Base-by-base conservation (phyloP, 2,797 vertebrate genomes). In the Coendou prehensilis region DNA sequence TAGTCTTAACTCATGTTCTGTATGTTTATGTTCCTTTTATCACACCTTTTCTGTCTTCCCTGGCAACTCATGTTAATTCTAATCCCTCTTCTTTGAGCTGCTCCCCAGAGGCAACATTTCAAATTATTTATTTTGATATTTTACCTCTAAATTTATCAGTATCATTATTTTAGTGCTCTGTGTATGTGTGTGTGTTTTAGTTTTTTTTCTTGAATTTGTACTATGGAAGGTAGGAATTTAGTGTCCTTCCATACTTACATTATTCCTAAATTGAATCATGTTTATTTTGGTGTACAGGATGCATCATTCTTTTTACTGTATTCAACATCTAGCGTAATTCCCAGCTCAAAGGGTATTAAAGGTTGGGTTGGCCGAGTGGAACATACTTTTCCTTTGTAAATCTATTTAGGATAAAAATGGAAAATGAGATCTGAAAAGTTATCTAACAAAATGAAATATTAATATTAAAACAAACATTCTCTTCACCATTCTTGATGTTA, bases 401-500 rank as follows among this genome's bases (percentile, higher is more conserved):
- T 83, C 17, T 87, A 6, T 63, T 92, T 69, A 67, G 23, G 41
- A 73, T 93, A 45, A 89, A 76, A 79, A 56, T 76, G 8, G 8
- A 81, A 85, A 89, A 71, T 47, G 4, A 63, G 17, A 14, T 61
- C 47, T 85, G 71, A 71, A 91, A 85, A 88, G 64, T 94, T 18
- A 64, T 63, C 17, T 85, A 89, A 84, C 52, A 93, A 63, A 81
- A 67, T 57, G 47, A 84, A 5, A 87, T 75, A 57, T 22, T 14
- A 6, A n/a, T 7, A 52, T 56, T 90, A 63, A 93, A 69, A 87
- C 33, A 79, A 90, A 57, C 30, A 18, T 57, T 89, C 15, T 86
- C 30, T 82, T 95, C 80, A 50, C 30, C 28, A n/a, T 87, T 83
- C 15, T 91, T 93, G 84, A 86, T 82, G 47, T 91, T 96, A 73